Percentiles rank a stretch among this genome's conserved stretches.
Conservation (phyloP, 1,140 invertebrate genomes). For the Drosophila neocordata region DNA sequence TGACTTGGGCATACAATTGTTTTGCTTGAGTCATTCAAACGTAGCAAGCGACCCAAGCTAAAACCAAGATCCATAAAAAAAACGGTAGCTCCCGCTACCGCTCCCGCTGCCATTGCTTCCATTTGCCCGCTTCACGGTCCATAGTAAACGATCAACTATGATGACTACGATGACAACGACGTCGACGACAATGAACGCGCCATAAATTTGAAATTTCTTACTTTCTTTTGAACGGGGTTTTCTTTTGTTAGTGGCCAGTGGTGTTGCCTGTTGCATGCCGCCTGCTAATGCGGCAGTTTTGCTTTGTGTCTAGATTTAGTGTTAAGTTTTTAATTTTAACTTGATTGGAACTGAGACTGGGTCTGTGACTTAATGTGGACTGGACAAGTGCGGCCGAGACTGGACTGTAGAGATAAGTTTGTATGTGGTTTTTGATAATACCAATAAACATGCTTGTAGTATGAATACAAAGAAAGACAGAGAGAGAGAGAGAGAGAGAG, state of each 20-base stretch:
- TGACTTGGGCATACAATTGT: conserved; percentile 31
- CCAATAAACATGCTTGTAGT: too few relatives aligned
- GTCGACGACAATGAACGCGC: conserved; percentile 56
- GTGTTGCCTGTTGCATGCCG: background rate
- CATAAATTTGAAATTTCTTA: conserved; percentile 63
- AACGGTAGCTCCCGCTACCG: background rate
- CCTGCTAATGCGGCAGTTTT: background rate
- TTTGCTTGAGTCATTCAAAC: conserved; percentile 43
- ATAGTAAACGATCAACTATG: background rate
- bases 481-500: background rate
- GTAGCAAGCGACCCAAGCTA: background rate
- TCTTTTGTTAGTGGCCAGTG: conserved; percentile 11
- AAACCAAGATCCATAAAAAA: conserved; percentile 11
- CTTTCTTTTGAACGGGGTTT: conserved; percentile 49
- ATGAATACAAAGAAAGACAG: too few relatives aligned
- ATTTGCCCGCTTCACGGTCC: background rate
- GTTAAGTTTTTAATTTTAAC: too few relatives aligned
- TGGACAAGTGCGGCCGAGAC: too few relatives aligned
- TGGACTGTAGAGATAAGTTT: too few relatives aligned
- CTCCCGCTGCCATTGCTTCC: conserved; percentile 1
- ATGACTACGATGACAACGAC: conserved; percentile 11
- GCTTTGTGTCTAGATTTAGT: background rate
- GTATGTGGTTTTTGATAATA: too few relatives aligned
- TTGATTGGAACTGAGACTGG: too few relatives aligned
- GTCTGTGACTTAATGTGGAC: too few relatives aligned